Conservation (phyloP, 2,113 vertebrate genomes). For the Rhabdomys dilectus region DNA sequence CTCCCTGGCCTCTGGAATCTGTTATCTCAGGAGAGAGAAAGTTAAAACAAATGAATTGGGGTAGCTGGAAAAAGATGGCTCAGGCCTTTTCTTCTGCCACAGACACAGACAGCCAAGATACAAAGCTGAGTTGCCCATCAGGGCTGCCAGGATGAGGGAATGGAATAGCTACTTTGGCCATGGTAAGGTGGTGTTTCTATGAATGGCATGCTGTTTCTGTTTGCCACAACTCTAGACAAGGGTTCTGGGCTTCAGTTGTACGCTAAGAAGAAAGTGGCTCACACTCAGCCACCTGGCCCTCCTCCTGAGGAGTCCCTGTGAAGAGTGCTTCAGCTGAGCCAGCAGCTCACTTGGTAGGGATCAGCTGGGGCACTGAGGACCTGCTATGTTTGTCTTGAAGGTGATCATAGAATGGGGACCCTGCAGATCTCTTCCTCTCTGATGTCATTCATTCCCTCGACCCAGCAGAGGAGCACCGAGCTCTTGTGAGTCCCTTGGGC, state of each 20-base stretch:
- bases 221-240: not conserved
- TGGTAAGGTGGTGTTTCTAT: not conserved
- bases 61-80: not conserved
- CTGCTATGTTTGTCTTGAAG: not conserved
- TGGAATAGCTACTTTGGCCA: fast-evolving
- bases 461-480: conserved; percentile 5
- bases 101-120: not conserved
- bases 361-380: not conserved
- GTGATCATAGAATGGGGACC: not conserved
- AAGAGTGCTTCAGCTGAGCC: no score
- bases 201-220: not conserved
- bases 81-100: not conserved
- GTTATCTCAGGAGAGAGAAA: conserved; percentile 45
- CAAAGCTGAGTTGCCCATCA: not conserved
- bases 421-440: not conserved
- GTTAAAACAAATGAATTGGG: conserved; percentile 52
- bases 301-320: not conserved
- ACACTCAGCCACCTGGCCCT: not conserved
- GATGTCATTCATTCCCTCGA: not conserved
- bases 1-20: conserved; percentile 57
- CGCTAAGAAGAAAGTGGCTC: not conserved
- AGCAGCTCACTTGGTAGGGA: not conserved
- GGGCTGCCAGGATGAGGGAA: not conserved
- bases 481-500: conserved; percentile 52
- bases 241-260: not conserved